Evolutionary conservation across 2,797 vertebrate species (phyloP).

Genomic region (Sebastes baramenuke): DNA sequence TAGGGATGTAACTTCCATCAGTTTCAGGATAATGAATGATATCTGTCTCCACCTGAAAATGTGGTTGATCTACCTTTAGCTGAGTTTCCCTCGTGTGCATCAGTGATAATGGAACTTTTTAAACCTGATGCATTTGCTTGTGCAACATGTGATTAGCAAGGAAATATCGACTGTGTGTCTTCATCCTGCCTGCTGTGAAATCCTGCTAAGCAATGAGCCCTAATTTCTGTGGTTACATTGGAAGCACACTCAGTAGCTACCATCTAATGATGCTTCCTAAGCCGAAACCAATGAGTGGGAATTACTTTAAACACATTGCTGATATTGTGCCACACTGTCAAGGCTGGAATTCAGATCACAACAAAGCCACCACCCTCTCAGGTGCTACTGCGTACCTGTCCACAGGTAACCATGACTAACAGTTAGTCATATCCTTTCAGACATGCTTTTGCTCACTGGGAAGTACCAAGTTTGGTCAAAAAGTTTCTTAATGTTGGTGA

Average conservation of each 20-base stretch:
- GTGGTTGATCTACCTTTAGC: too few species aligned
- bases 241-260: background rate
- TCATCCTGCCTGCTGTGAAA: background rate
- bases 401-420: constrained; percentile 28
- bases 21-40: background rate
- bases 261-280: background rate
- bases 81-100: too few species aligned
- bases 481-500: background rate
- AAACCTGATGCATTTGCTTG: background rate
- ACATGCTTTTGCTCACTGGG: background rate
- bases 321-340: background rate
- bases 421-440: background rate
- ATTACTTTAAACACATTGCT: background rate
- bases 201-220: background rate
- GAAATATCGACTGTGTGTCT: background rate
- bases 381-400: background rate
- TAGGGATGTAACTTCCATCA: background rate
- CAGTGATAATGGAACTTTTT: too few species aligned
- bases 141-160: background rate
- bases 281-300: background rate
- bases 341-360: constrained; percentile 7
- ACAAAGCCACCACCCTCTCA: constrained; percentile 15
- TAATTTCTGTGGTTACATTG: background rate
- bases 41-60: too few species aligned
- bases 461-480: background rate